A percentile compares a stretch with the other conserved stretches of the same genome.
These are phyloP conservation scores for Poeciliopsis turrubarensis DNA, from an alignment of 2,113 vertebrate genomes.

Conservation along the genomic window DNA sequence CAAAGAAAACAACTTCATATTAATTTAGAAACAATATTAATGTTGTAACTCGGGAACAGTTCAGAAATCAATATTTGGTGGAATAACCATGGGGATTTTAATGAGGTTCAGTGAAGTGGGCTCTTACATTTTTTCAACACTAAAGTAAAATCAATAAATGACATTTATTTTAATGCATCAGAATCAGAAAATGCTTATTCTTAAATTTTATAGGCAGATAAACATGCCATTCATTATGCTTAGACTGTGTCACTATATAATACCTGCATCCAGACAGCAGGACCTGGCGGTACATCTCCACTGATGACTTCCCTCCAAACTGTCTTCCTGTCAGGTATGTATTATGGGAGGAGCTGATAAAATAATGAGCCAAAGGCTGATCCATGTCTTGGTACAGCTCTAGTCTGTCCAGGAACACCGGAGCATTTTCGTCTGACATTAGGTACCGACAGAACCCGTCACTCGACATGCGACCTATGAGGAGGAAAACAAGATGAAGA, in stretches of 20 bases:
- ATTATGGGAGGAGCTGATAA: slow-evolving; percentile 98
- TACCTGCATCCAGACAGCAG: slow-evolving; percentile 97
- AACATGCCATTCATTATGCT: background rate
- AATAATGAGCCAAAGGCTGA: slow-evolving; percentile 94
- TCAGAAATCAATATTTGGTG: too few relatives aligned
- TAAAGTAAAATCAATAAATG: background rate
- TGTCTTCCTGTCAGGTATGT: slow-evolving; percentile 96
- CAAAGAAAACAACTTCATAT: too few relatives aligned
- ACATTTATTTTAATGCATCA: background rate
- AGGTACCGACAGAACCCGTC: slow-evolving; percentile 97
- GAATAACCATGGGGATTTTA: too few relatives aligned
- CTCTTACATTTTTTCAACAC: too few relatives aligned
- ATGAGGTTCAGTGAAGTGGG: too few relatives aligned
- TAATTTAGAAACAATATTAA: too few relatives aligned
- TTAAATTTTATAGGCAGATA: background rate
- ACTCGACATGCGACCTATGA: slow-evolving; percentile 90
- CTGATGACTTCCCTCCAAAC: slow-evolving; percentile 96
- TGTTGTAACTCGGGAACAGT: too few relatives aligned
- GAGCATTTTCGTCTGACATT: slow-evolving; percentile 99
- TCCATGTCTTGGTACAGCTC: slow-evolving; percentile 99
- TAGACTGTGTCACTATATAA: background rate
- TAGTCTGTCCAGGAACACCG: slow-evolving; percentile 94
- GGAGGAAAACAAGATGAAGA: background rate
- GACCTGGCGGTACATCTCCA: slow-evolving; percentile 98
- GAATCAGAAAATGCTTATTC: background rate